Evolutionary conservation across 1,140 invertebrate genomes (phyloP).

Genomic region (Trichonephila clavata): DNA sequence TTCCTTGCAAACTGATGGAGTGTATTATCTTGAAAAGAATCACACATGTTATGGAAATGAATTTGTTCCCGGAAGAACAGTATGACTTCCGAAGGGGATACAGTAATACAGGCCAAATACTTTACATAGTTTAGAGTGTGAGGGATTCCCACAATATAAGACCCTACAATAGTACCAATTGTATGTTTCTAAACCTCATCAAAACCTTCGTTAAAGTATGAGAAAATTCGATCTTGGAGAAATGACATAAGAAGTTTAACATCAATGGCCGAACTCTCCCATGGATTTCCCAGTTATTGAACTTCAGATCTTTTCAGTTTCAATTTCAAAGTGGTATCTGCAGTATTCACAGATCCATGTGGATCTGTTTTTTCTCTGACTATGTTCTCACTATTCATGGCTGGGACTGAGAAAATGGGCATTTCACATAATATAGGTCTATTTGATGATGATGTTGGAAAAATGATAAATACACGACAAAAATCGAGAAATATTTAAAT

Average conservation of each 20-base stretch:
- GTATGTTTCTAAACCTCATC: conserved; percentile 2
- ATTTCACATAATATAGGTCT: neutral
- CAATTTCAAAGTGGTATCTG: conserved; percentile 2
- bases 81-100: neutral
- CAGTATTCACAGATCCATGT: neutral
- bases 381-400: neutral
- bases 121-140: neutral
- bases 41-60: neutral
- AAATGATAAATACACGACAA: neutral
- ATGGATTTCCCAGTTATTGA: conserved; percentile 24
- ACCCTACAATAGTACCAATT: neutral
- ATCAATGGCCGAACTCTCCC: neutral
- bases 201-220: conserved; percentile 36
- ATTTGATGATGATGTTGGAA: neutral
- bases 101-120: neutral
- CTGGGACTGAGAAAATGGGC: too few species aligned
- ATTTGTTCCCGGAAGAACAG: neutral
- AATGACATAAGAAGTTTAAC: conserved; percentile 6
- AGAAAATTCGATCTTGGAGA: neutral
- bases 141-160: conserved; percentile 41
- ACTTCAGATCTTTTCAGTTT: neutral
- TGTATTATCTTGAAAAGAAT: too few species aligned
- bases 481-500: neutral
- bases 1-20: too few species aligned
- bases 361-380: too few species aligned